Percentiles rank a stretch among this genome's conserved stretches.
Conservation (phyloP, 2,797 vertebrate species). For the Lates japonicus region DNA sequence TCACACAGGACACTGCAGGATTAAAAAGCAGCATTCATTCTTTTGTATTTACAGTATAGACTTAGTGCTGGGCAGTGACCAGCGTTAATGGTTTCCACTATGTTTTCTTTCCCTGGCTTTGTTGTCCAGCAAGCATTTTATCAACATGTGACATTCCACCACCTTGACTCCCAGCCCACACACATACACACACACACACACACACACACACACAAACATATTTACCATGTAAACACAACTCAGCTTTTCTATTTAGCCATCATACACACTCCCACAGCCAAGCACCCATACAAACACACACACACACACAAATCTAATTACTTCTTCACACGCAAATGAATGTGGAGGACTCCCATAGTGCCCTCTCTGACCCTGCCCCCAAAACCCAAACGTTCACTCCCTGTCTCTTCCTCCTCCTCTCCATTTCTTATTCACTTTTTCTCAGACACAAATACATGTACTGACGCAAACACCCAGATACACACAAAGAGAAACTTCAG, state of each 20-base stretch:
- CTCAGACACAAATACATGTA: constrained; percentile 11
- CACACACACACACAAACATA: constrained; percentile 60
- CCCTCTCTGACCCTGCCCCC: constrained; percentile 66
- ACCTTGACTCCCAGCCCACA: constrained; percentile 69
- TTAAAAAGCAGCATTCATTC: background rate
- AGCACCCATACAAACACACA: constrained; percentile 53
- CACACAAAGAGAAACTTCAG: constrained; percentile 16
- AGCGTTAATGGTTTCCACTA: constrained; percentile 55
- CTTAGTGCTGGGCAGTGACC: constrained; percentile 31
- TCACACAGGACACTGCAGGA: background rate
- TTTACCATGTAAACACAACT: constrained; percentile 81
- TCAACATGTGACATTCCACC: constrained; percentile 82
- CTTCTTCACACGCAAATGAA: constrained; percentile 74
- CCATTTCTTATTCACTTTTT: constrained; percentile 26
- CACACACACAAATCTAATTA: constrained; percentile 70
- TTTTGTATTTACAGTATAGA: background rate
- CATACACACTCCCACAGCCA: constrained; percentile 76
- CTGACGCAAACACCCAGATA: constrained; percentile 8
- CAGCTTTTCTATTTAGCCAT: constrained; percentile 76
- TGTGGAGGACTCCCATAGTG: constrained; percentile 71
- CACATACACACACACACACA: constrained; percentile 45
- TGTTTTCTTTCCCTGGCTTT: constrained; percentile 64
- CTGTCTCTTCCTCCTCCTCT: constrained; percentile 53
- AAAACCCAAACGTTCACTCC: constrained; percentile 66
- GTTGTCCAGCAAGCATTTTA: constrained; percentile 77